phyloP scores from a whole-genome alignment of 2,888 invertebrate genomes.

The Drosophila mercatorum region DNA sequence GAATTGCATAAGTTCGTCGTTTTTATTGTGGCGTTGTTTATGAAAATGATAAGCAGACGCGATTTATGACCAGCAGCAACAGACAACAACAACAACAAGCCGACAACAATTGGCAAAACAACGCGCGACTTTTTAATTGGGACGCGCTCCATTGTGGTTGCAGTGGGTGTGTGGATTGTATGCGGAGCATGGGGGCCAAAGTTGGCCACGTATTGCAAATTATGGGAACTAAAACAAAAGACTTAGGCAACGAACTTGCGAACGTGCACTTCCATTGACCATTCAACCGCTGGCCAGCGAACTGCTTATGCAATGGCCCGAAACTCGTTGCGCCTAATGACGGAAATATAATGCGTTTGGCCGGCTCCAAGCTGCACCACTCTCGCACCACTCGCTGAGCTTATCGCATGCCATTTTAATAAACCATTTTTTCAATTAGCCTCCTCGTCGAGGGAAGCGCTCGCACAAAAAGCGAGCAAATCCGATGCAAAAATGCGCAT shows the following conservation, averaged over 20 bases:
- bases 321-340: slow-evolving; percentile 73
- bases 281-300: slow-evolving; percentile 10
- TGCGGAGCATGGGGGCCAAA: slow-evolving; percentile 20
- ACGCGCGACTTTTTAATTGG: slow-evolving; percentile 67
- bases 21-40: slow-evolving; percentile 65
- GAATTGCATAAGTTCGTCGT: slow-evolving; percentile 75
- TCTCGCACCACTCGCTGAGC: slow-evolving; percentile 12
- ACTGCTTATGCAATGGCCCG: slow-evolving; percentile 58
- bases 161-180: slow-evolving; percentile 35
- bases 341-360: slow-evolving; percentile 72
- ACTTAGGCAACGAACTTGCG: slow-evolving; percentile 61
- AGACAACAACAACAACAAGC: slow-evolving; percentile 23
- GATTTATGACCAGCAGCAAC: slow-evolving; percentile 65
- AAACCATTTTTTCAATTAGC: slow-evolving; percentile 77
- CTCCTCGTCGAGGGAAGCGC: slow-evolving; percentile 33
- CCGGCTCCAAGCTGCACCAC: slow-evolving; percentile 9
- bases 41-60: slow-evolving; percentile 79
- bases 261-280: slow-evolving; percentile 19
- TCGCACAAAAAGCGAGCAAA: slow-evolving; percentile 35
- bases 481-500: slow-evolving; percentile 61
- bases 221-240: slow-evolving; percentile 64
- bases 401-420: slow-evolving; percentile 70
- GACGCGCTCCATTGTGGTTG: slow-evolving; percentile 43
- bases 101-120: slow-evolving; percentile 39
- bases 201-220: slow-evolving; percentile 53